phyloP scores from a whole-genome alignment of 2,888 invertebrate species.

The Papilio protenor region DNA sequence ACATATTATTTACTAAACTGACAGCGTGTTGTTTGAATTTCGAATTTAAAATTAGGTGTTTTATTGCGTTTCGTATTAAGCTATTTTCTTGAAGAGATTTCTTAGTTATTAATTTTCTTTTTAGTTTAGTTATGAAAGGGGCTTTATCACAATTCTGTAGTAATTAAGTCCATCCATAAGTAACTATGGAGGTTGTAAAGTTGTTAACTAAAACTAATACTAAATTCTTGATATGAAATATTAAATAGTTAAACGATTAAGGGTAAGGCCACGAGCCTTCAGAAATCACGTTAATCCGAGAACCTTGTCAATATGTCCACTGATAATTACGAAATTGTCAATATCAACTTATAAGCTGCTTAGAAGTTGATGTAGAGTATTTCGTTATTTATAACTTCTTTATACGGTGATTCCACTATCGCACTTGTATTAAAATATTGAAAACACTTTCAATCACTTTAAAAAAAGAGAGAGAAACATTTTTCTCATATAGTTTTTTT shows the following conservation, averaged over 20 bases:
- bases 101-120: background rate
- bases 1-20: constrained; percentile 18
- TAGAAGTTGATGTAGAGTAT: background rate
- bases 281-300: constrained; percentile 19
- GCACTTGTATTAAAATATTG: too few relatives aligned
- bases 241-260: background rate
- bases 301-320: background rate
- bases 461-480: too few relatives aligned
- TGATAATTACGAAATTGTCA: constrained; percentile 6
- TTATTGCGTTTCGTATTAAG: background rate
- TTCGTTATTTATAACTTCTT: background rate
- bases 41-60: background rate
- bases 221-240: background rate
- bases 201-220: background rate
- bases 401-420: background rate
- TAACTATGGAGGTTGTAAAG: background rate
- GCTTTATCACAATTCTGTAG: too few relatives aligned
- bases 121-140: too few relatives aligned
- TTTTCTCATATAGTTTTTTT: too few relatives aligned
- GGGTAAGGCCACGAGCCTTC: background rate
- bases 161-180: too few relatives aligned
- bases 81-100: background rate
- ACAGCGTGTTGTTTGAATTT: constrained; percentile 11
- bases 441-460: too few relatives aligned
- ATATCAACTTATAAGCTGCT: background rate